Conservation (phyloP, 2,113 vertebrate genomes). For the Rhineura floridana region DNA sequence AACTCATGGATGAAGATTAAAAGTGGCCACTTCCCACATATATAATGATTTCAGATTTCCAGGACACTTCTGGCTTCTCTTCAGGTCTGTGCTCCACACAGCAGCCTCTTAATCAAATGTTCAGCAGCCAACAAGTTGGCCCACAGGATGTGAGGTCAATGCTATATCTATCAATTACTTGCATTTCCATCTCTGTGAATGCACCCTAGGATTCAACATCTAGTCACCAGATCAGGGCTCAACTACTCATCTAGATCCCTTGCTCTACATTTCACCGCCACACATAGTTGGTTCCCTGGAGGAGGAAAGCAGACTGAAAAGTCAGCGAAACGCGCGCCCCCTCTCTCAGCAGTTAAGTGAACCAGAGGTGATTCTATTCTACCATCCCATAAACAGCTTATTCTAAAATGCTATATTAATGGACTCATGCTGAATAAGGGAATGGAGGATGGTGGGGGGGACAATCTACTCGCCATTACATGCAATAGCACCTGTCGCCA, state of each 20-base stretch:
- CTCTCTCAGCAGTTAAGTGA: not conserved
- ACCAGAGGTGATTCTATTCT: not conserved
- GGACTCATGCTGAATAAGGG: not conserved
- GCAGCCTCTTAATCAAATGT: not conserved
- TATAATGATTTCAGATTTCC: not conserved
- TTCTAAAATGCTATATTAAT: not conserved
- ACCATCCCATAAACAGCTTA: not conserved
- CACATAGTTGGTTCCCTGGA: not conserved
- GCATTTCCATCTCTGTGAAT: not conserved
- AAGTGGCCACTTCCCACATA: too few relatives aligned
- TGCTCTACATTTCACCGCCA: not conserved
- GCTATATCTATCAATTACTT: too few relatives aligned
- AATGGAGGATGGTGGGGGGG: too few relatives aligned
- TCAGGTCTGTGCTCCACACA: not conserved
- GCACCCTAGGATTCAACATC: not conserved
- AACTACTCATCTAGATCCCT: not conserved
- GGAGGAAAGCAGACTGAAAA: not conserved
- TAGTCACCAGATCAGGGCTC: not conserved
- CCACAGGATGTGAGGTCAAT: not conserved
- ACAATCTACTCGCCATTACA: not conserved
- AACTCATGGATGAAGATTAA: too few relatives aligned
- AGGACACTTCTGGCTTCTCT: not conserved
- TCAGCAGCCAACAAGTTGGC: not conserved
- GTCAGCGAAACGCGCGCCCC: not conserved
- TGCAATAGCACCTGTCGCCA: slow-evolving; percentile 20